These are phyloP conservation scores for Limonius californicus DNA, from an alignment of 1,140 invertebrate genomes.

Conservation along the genomic window DNA sequence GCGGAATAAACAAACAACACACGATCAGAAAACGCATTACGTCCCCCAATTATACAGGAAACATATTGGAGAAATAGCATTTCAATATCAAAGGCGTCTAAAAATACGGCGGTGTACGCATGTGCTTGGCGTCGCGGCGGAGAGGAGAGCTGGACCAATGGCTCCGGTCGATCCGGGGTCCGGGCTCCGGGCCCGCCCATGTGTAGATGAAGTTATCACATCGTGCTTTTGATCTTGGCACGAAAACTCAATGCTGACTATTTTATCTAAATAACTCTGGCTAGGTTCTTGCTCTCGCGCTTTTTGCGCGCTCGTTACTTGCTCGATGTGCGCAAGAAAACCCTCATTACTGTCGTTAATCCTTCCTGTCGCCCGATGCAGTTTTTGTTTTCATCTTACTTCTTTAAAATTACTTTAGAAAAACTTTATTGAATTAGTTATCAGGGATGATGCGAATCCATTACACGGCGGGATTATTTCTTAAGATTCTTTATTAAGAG, in stretches of 20 bases:
- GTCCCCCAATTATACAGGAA: slow-evolving; percentile 35
- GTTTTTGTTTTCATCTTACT: too few species aligned
- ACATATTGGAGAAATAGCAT: slow-evolving; percentile 35
- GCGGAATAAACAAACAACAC: not conserved
- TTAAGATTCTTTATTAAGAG: too few species aligned
- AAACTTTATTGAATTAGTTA: too few species aligned
- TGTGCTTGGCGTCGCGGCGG: slow-evolving; percentile 27
- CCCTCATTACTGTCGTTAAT: too few species aligned
- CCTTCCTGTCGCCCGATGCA: too few species aligned
- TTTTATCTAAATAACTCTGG: slow-evolving; percentile 25
- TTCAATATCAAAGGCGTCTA: slow-evolving; percentile 42
- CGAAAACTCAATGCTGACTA: slow-evolving; percentile 29
- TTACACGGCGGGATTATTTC: too few species aligned
- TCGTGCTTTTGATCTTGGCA: slow-evolving; percentile 33
- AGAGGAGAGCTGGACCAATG: slow-evolving; percentile 36
- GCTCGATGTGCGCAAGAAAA: too few species aligned
- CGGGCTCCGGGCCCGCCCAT: slow-evolving; percentile 38
- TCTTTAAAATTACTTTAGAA: too few species aligned
- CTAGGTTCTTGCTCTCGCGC: too few species aligned
- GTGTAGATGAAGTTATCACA: slow-evolving; percentile 43
- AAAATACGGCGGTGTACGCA: slow-evolving; percentile 27
- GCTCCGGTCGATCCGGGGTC: slow-evolving; percentile 39
- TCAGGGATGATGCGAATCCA: too few species aligned
- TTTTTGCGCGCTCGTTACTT: too few species aligned
- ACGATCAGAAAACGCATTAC: slow-evolving; percentile 27